Percentiles rank a stretch among this genome's conserved stretches.
These are phyloP conservation scores for Drosophila melanogaster DNA, from an alignment of 1,140 invertebrate genomes.

Conservation along the genomic window DNA sequence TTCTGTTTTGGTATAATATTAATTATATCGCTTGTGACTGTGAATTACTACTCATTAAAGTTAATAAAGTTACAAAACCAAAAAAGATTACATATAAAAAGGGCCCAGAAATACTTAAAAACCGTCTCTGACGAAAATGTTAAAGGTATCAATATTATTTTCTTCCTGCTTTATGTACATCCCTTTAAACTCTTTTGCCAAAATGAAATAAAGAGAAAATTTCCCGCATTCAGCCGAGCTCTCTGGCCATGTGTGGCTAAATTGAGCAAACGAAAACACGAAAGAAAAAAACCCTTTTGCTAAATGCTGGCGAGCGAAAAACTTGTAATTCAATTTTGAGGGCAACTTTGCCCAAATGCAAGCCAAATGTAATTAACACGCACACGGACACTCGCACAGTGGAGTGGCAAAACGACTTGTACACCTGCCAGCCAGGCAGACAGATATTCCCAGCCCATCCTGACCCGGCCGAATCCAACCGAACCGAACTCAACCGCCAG, in stretches of 20 bases:
- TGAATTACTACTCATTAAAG: too few relatives aligned
- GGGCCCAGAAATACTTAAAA: too few relatives aligned
- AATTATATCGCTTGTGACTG: too few relatives aligned
- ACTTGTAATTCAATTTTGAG: constrained; percentile 78
- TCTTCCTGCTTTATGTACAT: neutral
- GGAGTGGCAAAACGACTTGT: constrained; percentile 50
- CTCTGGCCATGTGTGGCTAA: constrained; percentile 59
- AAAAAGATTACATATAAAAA: too few relatives aligned
- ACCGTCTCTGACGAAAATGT: too few relatives aligned
- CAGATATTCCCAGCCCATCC: constrained; percentile 8
- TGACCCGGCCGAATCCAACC: constrained; percentile 9
- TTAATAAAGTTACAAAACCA: too few relatives aligned
- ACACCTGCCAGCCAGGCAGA: constrained; percentile 54
- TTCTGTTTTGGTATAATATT: too few relatives aligned
- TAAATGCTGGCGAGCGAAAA: constrained; percentile 70
- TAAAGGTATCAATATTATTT: neutral
- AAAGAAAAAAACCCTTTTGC: constrained; percentile 57
- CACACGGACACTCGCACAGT: constrained; percentile 42
- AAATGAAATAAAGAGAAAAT: constrained; percentile 40
- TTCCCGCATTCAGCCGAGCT: constrained; percentile 10
- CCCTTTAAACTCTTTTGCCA: constrained; percentile 28
- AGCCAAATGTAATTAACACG: constrained; percentile 78
- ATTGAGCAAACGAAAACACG: constrained; percentile 38
- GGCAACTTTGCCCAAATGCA: constrained; percentile 70
- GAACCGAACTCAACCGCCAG: constrained; percentile 13